Evolutionary conservation across 2,888 invertebrate species (phyloP), one percentile per base, ranked within the genome.

Genomic region (Campoletis raptor): DNA sequence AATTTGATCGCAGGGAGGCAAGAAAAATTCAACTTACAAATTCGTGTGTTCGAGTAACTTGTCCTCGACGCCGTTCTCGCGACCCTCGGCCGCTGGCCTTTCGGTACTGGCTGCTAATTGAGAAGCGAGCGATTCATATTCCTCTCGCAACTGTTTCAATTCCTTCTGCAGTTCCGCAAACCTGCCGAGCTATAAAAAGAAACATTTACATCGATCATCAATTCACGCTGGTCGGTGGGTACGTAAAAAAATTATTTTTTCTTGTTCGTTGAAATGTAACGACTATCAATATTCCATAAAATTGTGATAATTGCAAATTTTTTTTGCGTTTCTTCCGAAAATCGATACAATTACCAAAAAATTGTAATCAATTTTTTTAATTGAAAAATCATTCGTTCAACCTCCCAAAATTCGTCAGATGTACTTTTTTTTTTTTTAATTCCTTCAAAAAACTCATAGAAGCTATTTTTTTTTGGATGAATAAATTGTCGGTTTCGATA

Each of bases 101-200:
- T 95, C 95, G 40, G 92, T 94, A 18, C 93, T 92, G 7, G 93
- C 92, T 74, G 94, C 93, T 83, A 95, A 90, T 90, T 95, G 95
- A 40, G 94, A 93, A 21, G 92, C 90, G 66, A 95, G 90, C 4
- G 89, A 90, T 86, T 93, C 94, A 81, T 95, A 95, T 85, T 95
- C 95, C 85, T 94, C 94, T 36, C 90, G 90, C 73, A 94, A 89
- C 80, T 92, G 92, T 81, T 91, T 91, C 7, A 93, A 86, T 85
- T 94, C 93, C 83, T 92, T 91, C 79, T 93, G 92, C 18, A 94
- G 83, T 7, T 92, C 92, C 21, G 73, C 36, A 7, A 90, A 64
- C 77, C 89, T 90, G 48, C 88, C 89, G 37, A 92, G 85, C 92
- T 94, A 8, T 86, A 77, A 54, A 12, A 66, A 8, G 57, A 36